A percentile compares a stretch with the other conserved stretches of the same genome.
These are phyloP conservation scores for Gryon sp. DNA, from an alignment of 1,140 invertebrate species.

Conservation along the genomic window DNA sequence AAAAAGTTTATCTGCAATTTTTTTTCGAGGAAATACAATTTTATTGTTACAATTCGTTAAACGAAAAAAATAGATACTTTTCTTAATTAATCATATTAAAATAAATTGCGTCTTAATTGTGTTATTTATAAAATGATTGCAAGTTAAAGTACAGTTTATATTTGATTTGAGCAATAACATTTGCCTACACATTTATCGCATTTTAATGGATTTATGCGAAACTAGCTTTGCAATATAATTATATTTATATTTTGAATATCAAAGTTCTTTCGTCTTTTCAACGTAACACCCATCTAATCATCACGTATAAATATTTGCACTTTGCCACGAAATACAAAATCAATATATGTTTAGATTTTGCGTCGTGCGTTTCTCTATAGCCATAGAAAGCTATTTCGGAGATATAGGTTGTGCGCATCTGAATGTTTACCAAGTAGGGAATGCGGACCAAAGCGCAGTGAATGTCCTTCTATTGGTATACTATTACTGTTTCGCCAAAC, in stretches of 20 bases:
- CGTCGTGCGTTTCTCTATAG: slow-evolving; percentile 7
- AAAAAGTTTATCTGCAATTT: slow-evolving; percentile 19
- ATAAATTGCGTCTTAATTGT: too few relatives aligned
- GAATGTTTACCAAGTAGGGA: slow-evolving; percentile 54
- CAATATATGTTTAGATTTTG: slow-evolving; percentile 52
- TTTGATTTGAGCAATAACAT: too few relatives aligned
- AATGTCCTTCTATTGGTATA: slow-evolving; percentile 53
- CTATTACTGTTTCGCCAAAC: slow-evolving; percentile 47
- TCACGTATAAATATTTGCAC: slow-evolving; percentile 15
- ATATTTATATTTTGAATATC: background rate
- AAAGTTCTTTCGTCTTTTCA: background rate
- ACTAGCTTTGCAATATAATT: too few relatives aligned
- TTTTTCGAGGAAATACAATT: background rate
- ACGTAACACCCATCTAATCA: slow-evolving; percentile 8
- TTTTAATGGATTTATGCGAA: too few relatives aligned
- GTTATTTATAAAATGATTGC: too few relatives aligned
- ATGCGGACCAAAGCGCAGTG: slow-evolving; percentile 30
- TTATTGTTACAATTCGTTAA: slow-evolving; percentile 4
- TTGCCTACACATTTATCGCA: too few relatives aligned
- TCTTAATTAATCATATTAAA: too few relatives aligned
- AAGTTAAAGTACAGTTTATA: too few relatives aligned
- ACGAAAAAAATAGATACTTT: too few relatives aligned
- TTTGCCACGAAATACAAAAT: slow-evolving; percentile 23
- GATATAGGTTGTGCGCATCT: slow-evolving; percentile 44
- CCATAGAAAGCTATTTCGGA: slow-evolving; percentile 37